Evolutionary conservation across 2,888 invertebrate genomes (phyloP).

Genomic region (Hemicrepidius hirtus): DNA sequence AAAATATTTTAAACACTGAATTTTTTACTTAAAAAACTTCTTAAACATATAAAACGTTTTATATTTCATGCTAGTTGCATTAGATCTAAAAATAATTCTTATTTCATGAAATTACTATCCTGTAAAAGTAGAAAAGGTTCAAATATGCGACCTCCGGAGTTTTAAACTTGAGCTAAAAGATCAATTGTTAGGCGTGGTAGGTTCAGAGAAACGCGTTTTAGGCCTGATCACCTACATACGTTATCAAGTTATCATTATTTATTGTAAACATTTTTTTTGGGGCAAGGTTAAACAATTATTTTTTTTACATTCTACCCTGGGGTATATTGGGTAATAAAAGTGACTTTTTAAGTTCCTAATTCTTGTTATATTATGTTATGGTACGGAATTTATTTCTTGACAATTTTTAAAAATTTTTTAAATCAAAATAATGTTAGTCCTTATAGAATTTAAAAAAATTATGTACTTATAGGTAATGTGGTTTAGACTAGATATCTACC

Average conservation of each 20-base stretch:
- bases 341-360: too few species aligned
- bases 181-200: constrained; percentile 40
- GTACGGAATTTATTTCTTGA: too few species aligned
- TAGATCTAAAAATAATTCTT: constrained; percentile 36
- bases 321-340: too few species aligned
- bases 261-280: constrained; percentile 1
- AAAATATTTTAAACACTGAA: not conserved
- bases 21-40: not conserved
- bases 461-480: too few species aligned
- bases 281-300: not conserved
- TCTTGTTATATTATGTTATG: too few species aligned
- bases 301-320: not conserved
- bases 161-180: constrained; percentile 33
- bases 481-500: too few species aligned
- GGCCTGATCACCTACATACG: constrained; percentile 14
- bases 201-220: constrained; percentile 27
- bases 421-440: not conserved
- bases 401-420: not conserved
- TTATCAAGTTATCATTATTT: not conserved
- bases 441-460: too few species aligned
- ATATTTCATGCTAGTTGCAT: not conserved
- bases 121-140: constrained; percentile 45
- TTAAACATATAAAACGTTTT: not conserved
- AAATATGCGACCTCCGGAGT: constrained; percentile 33
- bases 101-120: constrained; percentile 22